Base-by-base conservation (phyloP, 1,140 invertebrate genomes). In the Scylla paramamosain region DNA sequence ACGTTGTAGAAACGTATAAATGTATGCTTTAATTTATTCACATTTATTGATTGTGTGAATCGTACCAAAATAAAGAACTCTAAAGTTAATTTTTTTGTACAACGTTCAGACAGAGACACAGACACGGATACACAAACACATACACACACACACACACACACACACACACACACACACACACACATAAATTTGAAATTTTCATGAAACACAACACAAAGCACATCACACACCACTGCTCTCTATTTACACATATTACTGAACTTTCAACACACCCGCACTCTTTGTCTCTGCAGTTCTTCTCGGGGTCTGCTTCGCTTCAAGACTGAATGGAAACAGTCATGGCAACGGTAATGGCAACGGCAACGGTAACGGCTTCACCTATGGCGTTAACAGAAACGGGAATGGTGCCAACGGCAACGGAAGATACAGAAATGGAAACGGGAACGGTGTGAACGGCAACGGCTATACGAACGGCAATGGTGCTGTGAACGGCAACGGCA, bases 61-160 rank as follows among this genome's bases (percentile, higher is more conserved):
- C 39, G 6, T 39, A 39, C 39, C 6, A 39, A 39, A 2, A 39
- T 39, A 39, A 39, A 2, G 6, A 39, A 2, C 6, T 39, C 39
- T 39, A 6, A 39, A 39, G 39, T 39, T 6, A n/a, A n/a, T n/a
- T n/a, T n/a, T n/a, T 39, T 39, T 2, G 1, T 39, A 2, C 6
- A 39, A 39, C 39, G 6, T 8, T 4, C 52, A 59, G n/a, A n/a
- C n/a, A n/a, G n/a, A n/a, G n/a, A n/a, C n/a, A n/a, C 52, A 59
- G 2, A 59, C 52, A 59, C 52, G 10, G 2, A 59, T 2, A n/a
- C 83, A 86, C 52, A 88, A 0, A 88, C 86, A 89, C 88, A 89
- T 39, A 89, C 88, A 89, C 88, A 89, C 88, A 89, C 39, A 89
- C 88, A 89, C 88, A 89, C 88, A 89, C 88, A 89, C 88, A 89